phyloP scores from a whole-genome alignment of 2,113 vertebrate species.

The Pterocles orientalis region DNA sequence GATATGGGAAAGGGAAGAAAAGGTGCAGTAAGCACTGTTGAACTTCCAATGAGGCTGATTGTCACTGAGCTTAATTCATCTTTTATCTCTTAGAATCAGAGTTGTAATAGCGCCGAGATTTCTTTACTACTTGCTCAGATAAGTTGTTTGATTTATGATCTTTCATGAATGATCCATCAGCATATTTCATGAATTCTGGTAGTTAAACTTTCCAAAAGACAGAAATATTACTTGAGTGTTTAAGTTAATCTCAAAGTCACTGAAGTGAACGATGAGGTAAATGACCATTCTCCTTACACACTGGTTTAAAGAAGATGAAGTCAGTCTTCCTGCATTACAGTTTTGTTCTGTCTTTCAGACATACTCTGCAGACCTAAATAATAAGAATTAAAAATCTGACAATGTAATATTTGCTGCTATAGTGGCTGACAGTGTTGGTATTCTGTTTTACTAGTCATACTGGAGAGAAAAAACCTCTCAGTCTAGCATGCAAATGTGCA shows the following conservation, averaged over 20 bases:
- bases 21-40: not conserved
- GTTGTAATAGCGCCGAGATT: not conserved
- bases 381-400: not conserved
- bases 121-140: not conserved
- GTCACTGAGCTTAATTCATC: not conserved
- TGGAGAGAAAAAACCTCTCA: not conserved
- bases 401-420: not conserved
- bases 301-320: not conserved
- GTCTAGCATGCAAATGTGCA: not conserved
- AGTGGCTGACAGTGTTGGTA: not conserved
- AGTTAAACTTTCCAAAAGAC: not conserved
- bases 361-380: not conserved
- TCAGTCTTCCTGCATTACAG: not conserved
- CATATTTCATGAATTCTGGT: not conserved
- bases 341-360: not conserved
- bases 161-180: not conserved
- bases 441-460: not conserved
- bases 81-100: not conserved
- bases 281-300: rapidly evolving
- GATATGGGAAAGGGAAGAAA: not conserved
- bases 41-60: not conserved
- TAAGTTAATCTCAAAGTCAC: not conserved
- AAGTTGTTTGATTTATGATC: not conserved
- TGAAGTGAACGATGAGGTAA: not conserved
- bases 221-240: not conserved